A percentile compares a stretch with the other conserved stretches of the same genome.
phyloP scores from a whole-genome alignment of 2,888 invertebrate genomes.

The Tachina grossa region DNA sequence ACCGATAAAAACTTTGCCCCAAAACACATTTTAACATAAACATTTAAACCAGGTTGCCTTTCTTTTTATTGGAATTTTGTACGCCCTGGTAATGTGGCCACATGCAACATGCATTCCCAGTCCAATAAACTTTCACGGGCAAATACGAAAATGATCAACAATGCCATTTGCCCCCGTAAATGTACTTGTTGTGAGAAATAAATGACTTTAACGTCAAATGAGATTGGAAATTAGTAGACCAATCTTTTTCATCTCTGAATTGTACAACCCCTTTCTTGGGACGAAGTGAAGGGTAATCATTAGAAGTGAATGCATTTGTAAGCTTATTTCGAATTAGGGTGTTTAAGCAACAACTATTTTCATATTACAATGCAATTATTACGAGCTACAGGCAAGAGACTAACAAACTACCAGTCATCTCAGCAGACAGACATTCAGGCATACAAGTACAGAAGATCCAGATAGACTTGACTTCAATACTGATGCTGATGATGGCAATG shows the following conservation, averaged over 20 bases:
- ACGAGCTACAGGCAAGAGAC: slow-evolving; percentile 74
- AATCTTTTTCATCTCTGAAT: slow-evolving; percentile 63
- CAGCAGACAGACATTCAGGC: slow-evolving; percentile 6
- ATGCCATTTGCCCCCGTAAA: not conserved
- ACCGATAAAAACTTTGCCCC: slow-evolving; percentile 61
- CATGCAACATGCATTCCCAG: slow-evolving; percentile 34
- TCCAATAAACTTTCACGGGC: slow-evolving; percentile 3
- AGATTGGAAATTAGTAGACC: slow-evolving; percentile 80
- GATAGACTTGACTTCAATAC: slow-evolving; percentile 19
- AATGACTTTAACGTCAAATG: slow-evolving; percentile 78
- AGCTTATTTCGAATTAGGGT: slow-evolving; percentile 54
- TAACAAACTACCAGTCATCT: slow-evolving; percentile 6
- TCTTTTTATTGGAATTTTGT: not conserved
- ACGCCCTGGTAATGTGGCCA: not conserved
- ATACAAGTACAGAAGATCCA: not conserved
- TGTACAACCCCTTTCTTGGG: not conserved
- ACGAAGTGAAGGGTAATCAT: not conserved
- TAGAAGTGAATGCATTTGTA: not conserved
- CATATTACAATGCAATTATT: slow-evolving; percentile 81
- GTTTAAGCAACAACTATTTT: slow-evolving; percentile 75
- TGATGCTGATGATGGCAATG: slow-evolving; percentile 38
- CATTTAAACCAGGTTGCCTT: slow-evolving; percentile 5
- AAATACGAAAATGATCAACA: slow-evolving; percentile 8
- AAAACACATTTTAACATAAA: slow-evolving; percentile 18
- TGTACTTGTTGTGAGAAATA: slow-evolving; percentile 75